phyloP scores from a whole-genome alignment of 1,140 invertebrate genomes.

The Atta colombica region DNA sequence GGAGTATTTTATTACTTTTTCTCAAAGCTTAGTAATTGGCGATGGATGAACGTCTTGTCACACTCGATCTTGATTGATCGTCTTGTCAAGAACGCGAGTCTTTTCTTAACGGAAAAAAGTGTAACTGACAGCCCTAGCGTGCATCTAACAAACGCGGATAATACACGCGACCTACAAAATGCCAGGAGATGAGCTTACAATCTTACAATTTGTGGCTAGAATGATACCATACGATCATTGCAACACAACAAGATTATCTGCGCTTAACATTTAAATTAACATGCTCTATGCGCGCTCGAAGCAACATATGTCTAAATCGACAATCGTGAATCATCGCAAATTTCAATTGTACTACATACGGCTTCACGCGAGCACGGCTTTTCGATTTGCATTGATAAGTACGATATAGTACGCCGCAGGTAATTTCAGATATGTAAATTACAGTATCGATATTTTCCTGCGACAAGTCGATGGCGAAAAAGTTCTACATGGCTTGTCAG shows the following conservation, averaged over 20 bases:
- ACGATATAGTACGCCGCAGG: conserved; percentile 33
- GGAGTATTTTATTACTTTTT: conserved; percentile 31
- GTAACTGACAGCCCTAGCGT: neutral
- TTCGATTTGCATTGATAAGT: conserved; percentile 54
- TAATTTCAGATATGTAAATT: conserved; percentile 59
- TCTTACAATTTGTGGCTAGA: neutral
- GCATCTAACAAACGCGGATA: conserved; percentile 12
- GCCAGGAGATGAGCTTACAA: neutral
- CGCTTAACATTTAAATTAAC: conserved; percentile 52
- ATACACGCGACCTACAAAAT: conserved; percentile 24
- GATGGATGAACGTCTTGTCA: conserved; percentile 46
- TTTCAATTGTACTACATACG: conserved; percentile 30
- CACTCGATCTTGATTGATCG: conserved; percentile 52
- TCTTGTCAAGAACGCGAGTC: conserved; percentile 24
- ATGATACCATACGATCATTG: neutral
- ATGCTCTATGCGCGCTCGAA: neutral
- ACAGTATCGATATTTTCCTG: conserved; percentile 20
- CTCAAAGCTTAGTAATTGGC: conserved; percentile 33
- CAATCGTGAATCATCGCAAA: conserved; percentile 43
- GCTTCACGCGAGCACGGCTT: conserved; percentile 19
- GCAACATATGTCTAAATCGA: neutral
- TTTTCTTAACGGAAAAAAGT: conserved; percentile 46
- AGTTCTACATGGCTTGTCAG: conserved; percentile 54
- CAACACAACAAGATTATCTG: neutral
- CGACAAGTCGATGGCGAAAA: conserved; percentile 25